phyloP scores from a whole-genome alignment of 2,888 invertebrate genomes.

The Acronicta alni region DNA sequence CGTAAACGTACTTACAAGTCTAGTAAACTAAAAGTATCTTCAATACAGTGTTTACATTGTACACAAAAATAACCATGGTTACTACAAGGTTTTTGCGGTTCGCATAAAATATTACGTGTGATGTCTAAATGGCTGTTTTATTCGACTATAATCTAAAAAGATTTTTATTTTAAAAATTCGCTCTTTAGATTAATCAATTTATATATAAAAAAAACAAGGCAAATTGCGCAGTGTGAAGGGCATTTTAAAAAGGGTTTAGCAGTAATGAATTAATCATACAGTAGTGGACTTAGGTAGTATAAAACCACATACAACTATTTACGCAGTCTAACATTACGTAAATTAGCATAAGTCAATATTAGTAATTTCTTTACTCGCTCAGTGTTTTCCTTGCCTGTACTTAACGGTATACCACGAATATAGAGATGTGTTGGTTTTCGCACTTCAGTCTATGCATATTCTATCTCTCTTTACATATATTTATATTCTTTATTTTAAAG shows the following conservation, averaged over 20 bases:
- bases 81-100: not conserved
- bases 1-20: too few relatives aligned
- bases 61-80: too few relatives aligned
- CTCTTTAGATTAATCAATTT: too few relatives aligned
- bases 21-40: too few relatives aligned
- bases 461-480: slow-evolving; percentile 16
- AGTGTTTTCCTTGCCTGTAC: slow-evolving; percentile 16
- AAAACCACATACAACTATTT: slow-evolving; percentile 5
- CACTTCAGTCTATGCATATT: slow-evolving; percentile 34
- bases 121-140: not conserved
- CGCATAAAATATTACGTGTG: not conserved
- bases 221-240: too few relatives aligned
- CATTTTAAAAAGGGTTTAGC: too few relatives aligned
- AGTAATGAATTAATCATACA: too few relatives aligned
- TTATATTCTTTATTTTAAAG: slow-evolving; percentile 35
- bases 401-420: slow-evolving; percentile 28
- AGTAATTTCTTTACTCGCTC: slow-evolving; percentile 30
- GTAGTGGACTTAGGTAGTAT: too few relatives aligned
- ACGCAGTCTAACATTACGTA: slow-evolving; percentile 20
- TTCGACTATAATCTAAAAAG: too few relatives aligned
- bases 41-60: too few relatives aligned
- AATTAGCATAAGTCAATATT: slow-evolving; percentile 48
- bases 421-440: slow-evolving; percentile 40
- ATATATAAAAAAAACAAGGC: too few relatives aligned
- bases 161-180: too few relatives aligned